Evolutionary conservation across 1,140 invertebrate species (phyloP).

Genomic region (Psilanteris sp.): DNA sequence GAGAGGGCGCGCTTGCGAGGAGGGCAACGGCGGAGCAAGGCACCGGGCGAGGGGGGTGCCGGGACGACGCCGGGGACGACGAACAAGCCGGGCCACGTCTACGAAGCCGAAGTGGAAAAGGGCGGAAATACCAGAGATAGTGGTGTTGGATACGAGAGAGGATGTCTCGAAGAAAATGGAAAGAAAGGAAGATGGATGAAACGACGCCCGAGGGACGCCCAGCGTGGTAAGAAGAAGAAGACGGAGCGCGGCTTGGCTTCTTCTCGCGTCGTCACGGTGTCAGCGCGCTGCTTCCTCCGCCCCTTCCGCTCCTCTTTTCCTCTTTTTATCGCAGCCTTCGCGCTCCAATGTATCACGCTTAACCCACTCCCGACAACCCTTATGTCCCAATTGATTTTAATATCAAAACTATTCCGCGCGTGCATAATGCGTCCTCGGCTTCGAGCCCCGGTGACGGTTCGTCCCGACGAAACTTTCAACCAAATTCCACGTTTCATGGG

Average conservation of each 20-base stretch:
- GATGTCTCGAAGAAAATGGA: conserved; percentile 75
- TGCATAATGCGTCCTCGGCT: too few species aligned
- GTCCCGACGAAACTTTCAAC: too few species aligned
- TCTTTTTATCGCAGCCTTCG: conserved; percentile 14
- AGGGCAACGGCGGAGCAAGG: conserved; percentile 61
- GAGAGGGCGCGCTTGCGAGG: conserved; percentile 79
- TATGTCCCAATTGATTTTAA: conserved; percentile 13
- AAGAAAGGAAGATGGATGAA: conserved; percentile 80
- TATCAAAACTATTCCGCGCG: too few species aligned
- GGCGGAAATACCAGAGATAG: conserved; percentile 38
- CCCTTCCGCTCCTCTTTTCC: conserved; percentile 1
- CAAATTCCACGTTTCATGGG: too few species aligned
- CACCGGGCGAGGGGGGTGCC: conserved; percentile 51
- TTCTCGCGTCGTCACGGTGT: conserved; percentile 65
- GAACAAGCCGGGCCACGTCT: conserved; percentile 45
- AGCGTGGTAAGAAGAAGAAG: conserved; percentile 45
- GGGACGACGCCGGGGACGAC: conserved; percentile 34
- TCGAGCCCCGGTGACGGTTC: too few species aligned
- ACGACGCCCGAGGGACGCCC: conserved; percentile 69
- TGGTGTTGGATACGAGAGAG: conserved; percentile 47
- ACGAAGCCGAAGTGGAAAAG: conserved; percentile 43
- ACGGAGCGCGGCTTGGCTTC: conserved; percentile 34
- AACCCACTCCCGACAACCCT: conserved; percentile 3
- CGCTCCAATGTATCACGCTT: conserved; percentile 37
- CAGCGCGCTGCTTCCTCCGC: conserved; percentile 5